A percentile compares a stretch with the other conserved stretches of the same genome.
Conservation (phyloP, 2,797 vertebrate genomes). For the Mastacembelus armatus region DNA sequence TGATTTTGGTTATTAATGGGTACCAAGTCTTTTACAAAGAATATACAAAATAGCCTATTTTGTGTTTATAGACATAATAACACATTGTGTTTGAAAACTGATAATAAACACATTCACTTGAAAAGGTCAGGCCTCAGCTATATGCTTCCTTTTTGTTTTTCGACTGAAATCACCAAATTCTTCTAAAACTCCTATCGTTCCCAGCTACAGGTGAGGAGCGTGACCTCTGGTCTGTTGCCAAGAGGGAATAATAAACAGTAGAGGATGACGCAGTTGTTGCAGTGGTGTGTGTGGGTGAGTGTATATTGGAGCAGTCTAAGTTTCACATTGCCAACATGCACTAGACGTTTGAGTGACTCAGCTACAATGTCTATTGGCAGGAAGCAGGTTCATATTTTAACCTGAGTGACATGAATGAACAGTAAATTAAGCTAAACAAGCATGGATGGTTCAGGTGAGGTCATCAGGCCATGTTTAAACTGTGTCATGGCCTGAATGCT, state of each 20-base stretch:
- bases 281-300: neutral
- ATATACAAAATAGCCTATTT: no score
- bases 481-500: slow-evolving; percentile 2
- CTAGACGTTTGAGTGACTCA: slow-evolving; percentile 44
- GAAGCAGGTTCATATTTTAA: slow-evolving; percentile 37
- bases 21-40: no score
- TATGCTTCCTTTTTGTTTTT: neutral
- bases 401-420: slow-evolving; percentile 31
- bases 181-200: neutral
- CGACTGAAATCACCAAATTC: neutral
- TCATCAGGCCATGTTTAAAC: slow-evolving; percentile 22
- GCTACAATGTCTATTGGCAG: slow-evolving; percentile 41
- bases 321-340: slow-evolving; percentile 4
- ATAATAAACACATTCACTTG: neutral
- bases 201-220: neutral
- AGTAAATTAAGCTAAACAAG: slow-evolving; percentile 38
- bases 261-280: neutral
- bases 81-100: neutral
- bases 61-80: neutral
- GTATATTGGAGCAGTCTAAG: neutral
- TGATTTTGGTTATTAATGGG: neutral
- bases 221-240: no score
- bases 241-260: neutral
- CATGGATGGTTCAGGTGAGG: slow-evolving; percentile 44
- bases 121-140: neutral